Conservation (phyloP, 1,140 invertebrate species). For the Caenorhabditis latens region DNA sequence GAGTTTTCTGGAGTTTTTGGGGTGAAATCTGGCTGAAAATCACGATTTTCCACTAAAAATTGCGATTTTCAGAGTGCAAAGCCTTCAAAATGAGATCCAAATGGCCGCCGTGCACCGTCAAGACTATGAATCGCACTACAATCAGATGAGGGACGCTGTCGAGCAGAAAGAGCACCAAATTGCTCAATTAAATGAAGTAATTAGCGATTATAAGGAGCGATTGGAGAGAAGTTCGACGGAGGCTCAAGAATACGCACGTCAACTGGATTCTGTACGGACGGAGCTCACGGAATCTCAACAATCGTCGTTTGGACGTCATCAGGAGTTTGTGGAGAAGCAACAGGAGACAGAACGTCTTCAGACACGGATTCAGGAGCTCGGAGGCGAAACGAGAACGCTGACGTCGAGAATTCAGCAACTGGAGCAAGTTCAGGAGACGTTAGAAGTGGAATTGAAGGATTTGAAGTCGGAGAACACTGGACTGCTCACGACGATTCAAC, state of each 20-base stretch:
- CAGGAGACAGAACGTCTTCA: too few species aligned
- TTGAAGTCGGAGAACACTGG: too few species aligned
- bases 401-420: too few species aligned
- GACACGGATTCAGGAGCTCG: too few species aligned
- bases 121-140: constrained; percentile 11
- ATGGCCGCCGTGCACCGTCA: neutral
- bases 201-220: constrained; percentile 5
- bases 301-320: neutral
- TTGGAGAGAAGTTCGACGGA: neutral
- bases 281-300: constrained; percentile 7
- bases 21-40: too few species aligned
- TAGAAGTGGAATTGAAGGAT: too few species aligned
- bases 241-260: neutral
- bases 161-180: constrained; percentile 12
- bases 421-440: too few species aligned
- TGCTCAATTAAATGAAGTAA: neutral
- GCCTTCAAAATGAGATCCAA: constrained; percentile 6
- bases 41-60: neutral
- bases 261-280: neutral
- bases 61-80: neutral
- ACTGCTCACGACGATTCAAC: too few species aligned
- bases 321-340: too few species aligned
- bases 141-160: neutral
- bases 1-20: neutral
- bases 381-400: too few species aligned